phyloP scores from a whole-genome alignment of 2,888 invertebrate species.

The Creontiades dilutus region DNA sequence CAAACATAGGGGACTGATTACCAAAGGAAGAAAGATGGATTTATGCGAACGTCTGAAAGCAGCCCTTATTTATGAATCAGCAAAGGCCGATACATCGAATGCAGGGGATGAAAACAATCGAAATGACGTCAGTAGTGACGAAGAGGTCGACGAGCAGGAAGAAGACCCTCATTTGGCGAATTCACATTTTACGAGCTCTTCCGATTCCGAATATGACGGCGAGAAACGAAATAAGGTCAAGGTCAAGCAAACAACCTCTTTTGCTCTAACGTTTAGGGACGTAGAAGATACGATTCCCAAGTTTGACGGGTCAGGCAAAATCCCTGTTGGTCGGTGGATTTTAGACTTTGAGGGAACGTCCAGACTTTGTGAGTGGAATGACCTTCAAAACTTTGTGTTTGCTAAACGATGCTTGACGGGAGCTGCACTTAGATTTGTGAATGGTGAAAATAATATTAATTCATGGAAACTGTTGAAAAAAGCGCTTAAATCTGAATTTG shows the following conservation, averaged over 20 bases:
- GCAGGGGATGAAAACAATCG: neutral
- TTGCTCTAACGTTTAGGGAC: slow-evolving; percentile 9
- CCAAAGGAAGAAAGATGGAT: neutral
- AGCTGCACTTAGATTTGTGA: neutral
- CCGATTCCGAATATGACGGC: neutral
- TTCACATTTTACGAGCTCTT: neutral
- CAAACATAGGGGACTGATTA: slow-evolving; percentile 6
- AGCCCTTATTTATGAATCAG: slow-evolving; percentile 16
- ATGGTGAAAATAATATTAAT: neutral
- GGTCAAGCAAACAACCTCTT: neutral
- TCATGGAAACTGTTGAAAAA: neutral
- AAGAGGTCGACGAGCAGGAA: neutral
- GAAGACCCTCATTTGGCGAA: neutral
- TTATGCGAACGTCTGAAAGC: slow-evolving; percentile 25
- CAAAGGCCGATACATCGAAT: neutral
- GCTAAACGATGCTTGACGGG: neutral
- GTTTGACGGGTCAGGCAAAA: neutral
- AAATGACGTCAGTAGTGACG: too few relatives aligned
- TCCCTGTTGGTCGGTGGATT: neutral
- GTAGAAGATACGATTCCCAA: neutral
- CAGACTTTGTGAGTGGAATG: neutral
- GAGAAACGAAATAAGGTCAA: neutral
- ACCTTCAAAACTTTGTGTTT: neutral
- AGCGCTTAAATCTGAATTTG: neutral
- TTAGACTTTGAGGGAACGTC: neutral